Evolutionary conservation across 2,888 invertebrate species (phyloP), one percentile per base, ranked within the genome.

Genomic region (Sepioteuthis lessoniana): DNA sequence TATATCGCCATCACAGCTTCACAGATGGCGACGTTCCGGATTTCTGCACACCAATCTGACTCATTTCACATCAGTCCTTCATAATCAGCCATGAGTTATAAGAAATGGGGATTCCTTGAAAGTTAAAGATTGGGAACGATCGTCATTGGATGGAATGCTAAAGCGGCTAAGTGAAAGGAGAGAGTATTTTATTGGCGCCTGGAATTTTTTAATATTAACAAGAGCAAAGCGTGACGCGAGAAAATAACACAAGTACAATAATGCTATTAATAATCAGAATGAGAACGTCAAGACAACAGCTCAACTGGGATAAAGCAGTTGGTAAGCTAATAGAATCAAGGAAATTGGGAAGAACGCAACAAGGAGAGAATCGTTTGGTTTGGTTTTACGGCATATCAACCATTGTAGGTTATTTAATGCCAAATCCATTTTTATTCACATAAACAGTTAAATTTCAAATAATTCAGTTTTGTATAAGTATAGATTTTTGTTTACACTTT

Each of bases 31-130:
- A 76, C 4, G 76, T 76, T 76, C 76, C 76, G 76, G 76, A 76
- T 76, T 31, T 76, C 76, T 76, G 76, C 76, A 76, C 76, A 76
- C 76, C 13, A 76, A 76, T 76, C n/a, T 76, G 76, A 76, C 76
- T 76, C 76, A 76, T 76, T 76, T 76, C n/a, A 76, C 76, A 76
- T 35, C 35, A 4, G 76, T 76, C 35, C 76, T 16, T 76, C 76
- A 76, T n/a, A 76, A 76, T 76, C 76, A 76, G 76, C 76, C 13
- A n/a, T 35, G 76, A 76, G 76, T 76, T 76, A 76, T 76, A 76
- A 76, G 76, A 76, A n/a, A 76, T 76, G 76, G 76, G 76, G 19
- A 76, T 76, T 76, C 76, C n/a, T 76, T 76, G n/a, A 76, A 76
- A 76, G 76, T 76, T 76, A 76, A 76, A 76, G n/a, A 76, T 76